phyloP scores from a whole-genome alignment of 2,113 vertebrate species.

The Nymphicus hollandicus region DNA sequence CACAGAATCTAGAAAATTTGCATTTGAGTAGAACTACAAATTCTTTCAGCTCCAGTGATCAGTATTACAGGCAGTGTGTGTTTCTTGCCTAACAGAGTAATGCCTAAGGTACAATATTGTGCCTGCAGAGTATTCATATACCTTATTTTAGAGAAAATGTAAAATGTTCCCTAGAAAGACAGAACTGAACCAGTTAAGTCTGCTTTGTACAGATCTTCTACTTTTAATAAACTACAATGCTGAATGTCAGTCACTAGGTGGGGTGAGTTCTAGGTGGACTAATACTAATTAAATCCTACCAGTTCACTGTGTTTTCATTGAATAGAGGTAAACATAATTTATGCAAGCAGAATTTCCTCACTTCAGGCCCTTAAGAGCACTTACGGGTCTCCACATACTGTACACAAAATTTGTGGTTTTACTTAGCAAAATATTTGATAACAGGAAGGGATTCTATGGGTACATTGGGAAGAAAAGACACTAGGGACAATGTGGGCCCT shows the following conservation, averaged over 20 bases:
- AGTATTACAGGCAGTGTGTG: background rate
- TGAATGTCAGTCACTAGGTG: background rate
- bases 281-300: background rate
- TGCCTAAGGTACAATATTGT: accelerated
- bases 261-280: background rate
- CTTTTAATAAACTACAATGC: background rate
- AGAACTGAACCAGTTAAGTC: background rate
- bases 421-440: background rate
- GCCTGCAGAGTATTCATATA: background rate
- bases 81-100: background rate
- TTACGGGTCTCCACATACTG: background rate
- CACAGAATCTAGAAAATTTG: background rate
- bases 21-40: background rate
- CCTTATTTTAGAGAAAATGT: background rate
- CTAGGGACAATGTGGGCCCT: too few species aligned
- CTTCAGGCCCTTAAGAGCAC: background rate
- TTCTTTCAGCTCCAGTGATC: background rate
- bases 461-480: too few species aligned
- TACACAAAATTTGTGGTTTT: background rate
- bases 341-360: background rate
- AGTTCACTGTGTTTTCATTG: background rate
- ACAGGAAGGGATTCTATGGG: too few species aligned
- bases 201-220: background rate
- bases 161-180: background rate
- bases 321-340: background rate